A percentile compares a stretch with the other conserved stretches of the same genome.
Evolutionary conservation across 2,113 vertebrate species (phyloP).

Genomic region (Oryzias curvinotus): DNA sequence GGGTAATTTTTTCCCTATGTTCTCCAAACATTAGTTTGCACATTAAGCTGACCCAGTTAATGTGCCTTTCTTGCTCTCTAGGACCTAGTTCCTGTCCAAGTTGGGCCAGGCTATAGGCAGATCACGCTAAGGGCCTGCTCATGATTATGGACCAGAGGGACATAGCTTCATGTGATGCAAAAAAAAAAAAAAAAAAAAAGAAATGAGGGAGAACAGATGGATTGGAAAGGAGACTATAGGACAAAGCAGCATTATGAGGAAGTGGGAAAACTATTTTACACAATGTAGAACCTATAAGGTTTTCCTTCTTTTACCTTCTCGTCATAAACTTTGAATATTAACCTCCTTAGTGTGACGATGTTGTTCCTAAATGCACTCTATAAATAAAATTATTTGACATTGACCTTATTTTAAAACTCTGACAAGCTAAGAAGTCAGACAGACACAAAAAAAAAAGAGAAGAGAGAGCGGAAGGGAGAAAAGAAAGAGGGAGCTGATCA

Average conservation of each 20-base stretch:
- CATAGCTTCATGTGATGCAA: slow-evolving; percentile 67
- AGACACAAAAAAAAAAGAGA: slow-evolving; percentile 56
- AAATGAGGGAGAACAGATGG: slow-evolving; percentile 2
- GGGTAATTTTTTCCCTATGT: slow-evolving; percentile 87
- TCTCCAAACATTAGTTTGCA: slow-evolving; percentile 89
- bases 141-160: slow-evolving; percentile 90
- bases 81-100: slow-evolving; percentile 72
- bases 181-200: slow-evolving; percentile 7
- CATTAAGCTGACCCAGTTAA: slow-evolving; percentile 91
- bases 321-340: no score
- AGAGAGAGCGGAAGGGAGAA: slow-evolving; percentile 62
- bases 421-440: slow-evolving; percentile 88
- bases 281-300: slow-evolving; percentile 74
- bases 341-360: no score
- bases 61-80: slow-evolving; percentile 82
- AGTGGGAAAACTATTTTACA: slow-evolving; percentile 47
- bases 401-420: slow-evolving; percentile 41
- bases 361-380: no score
- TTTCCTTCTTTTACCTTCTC: no score
- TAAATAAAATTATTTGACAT: no score
- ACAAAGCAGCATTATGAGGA: slow-evolving; percentile 26
- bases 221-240: slow-evolving; percentile 42
- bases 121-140: slow-evolving; percentile 83
- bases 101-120: slow-evolving; percentile 29
- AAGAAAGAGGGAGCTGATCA: slow-evolving; percentile 84